Evolutionary conservation across 2,113 vertebrate genomes (phyloP).

Genomic region (Vombatus ursinus): DNA sequence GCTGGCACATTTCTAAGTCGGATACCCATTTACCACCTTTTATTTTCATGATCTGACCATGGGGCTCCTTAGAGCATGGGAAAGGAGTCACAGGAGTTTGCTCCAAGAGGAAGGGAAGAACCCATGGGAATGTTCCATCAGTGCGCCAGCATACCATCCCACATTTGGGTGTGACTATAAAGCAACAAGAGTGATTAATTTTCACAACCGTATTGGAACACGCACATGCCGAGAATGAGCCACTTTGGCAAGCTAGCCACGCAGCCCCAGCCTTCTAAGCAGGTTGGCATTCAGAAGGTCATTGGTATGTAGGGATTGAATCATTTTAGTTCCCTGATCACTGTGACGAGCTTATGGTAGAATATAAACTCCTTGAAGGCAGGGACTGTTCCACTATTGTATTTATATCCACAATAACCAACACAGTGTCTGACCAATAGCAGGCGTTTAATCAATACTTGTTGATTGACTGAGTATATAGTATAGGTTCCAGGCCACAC

Average conservation of each 20-base stretch:
- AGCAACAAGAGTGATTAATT: background rate
- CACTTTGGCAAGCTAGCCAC: background rate
- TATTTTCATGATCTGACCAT: background rate
- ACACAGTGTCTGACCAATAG: background rate
- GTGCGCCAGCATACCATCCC: background rate
- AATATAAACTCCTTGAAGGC: background rate
- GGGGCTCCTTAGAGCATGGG: background rate
- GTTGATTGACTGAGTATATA: background rate
- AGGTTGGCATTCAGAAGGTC: background rate
- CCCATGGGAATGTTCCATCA: background rate
- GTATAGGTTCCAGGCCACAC: background rate
- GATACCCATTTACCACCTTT: background rate
- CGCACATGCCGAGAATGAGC: background rate
- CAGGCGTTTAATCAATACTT: background rate
- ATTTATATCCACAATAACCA: background rate
- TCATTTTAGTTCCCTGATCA: background rate
- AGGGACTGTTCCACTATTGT: background rate
- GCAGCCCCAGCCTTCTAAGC: background rate
- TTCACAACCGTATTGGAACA: background rate
- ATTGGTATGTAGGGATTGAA: background rate
- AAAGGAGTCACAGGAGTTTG: background rate
- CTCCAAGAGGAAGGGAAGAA: background rate
- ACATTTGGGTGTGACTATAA: background rate
- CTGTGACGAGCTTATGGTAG: background rate
- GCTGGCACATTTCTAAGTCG: background rate